Percentiles rank a stretch among this genome's conserved stretches.
Evolutionary conservation across 2,113 vertebrate species (phyloP).

Genomic region (Spilogale gracilis): DNA sequence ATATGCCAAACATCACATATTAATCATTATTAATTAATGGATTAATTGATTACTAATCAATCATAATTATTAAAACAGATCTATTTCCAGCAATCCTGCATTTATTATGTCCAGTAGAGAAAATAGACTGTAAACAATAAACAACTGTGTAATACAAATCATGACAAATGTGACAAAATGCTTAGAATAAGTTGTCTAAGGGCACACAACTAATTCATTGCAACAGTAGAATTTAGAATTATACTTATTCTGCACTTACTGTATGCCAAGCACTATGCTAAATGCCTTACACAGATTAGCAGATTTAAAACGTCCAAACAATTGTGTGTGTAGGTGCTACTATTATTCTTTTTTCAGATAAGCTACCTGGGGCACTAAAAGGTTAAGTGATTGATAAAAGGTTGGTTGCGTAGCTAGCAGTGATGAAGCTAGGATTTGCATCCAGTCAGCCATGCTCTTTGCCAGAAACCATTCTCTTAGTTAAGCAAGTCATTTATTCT

Average conservation of each 20-base stretch:
- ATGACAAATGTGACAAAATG: background rate
- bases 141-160: background rate
- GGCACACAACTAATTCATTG: background rate
- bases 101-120: background rate
- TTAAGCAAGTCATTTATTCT: background rate
- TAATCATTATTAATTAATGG: background rate
- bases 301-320: background rate
- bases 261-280: background rate
- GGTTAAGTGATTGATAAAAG: background rate
- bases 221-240: background rate
- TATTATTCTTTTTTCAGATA: background rate
- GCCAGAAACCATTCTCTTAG: background rate
- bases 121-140: background rate
- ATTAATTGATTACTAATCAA: background rate
- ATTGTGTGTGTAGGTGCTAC: background rate
- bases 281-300: background rate
- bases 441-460: background rate
- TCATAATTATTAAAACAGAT: background rate
- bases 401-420: background rate
- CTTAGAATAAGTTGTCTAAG: background rate
- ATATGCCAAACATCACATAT: background rate
- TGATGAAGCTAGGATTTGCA: background rate
- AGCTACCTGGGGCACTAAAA: background rate
- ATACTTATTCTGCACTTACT: background rate
- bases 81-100: background rate